A percentile compares a stretch with the other conserved stretches of the same genome.
phyloP scores from a whole-genome alignment of 2,797 vertebrate species.

The Parauchenoglanis punctatus region DNA sequence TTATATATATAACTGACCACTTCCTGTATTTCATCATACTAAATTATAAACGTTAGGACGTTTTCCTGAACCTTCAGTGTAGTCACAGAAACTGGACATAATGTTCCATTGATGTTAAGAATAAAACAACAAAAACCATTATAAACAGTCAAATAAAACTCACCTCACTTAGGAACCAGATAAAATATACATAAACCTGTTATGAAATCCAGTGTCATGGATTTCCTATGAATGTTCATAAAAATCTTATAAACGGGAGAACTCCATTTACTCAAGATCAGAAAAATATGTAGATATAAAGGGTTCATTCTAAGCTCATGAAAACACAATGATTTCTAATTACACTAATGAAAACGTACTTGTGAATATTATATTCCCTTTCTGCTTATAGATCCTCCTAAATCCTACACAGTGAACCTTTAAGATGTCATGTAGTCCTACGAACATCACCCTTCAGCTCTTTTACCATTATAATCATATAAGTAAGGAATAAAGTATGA shows the following conservation, averaged over 20 bases:
- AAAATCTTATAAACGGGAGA: neutral
- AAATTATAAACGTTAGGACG: neutral
- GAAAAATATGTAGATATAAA: neutral
- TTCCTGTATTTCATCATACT: neutral
- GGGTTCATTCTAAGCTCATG: no score
- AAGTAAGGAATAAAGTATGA: neutral
- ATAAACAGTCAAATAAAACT: neutral
- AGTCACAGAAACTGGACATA: neutral
- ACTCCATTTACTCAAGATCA: neutral
- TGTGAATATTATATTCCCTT: no score
- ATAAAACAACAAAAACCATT: neutral
- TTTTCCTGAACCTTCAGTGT: neutral
- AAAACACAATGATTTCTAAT: no score
- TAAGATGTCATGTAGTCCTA: neutral
- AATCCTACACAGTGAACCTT: no score
- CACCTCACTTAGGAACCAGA: no score
- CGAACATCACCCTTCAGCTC: neutral
- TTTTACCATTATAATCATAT: neutral
- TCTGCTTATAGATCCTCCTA: no score
- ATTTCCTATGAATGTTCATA: neutral
- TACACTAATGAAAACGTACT: no score
- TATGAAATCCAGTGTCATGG: neutral
- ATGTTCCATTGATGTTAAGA: no score
- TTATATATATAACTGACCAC: neutral
- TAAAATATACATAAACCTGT: neutral